A percentile compares a stretch with the other conserved stretches of the same genome.
These are phyloP conservation scores for Drosophila virilis DNA, from an alignment of 1,140 invertebrate genomes.

Conservation along the genomic window DNA sequence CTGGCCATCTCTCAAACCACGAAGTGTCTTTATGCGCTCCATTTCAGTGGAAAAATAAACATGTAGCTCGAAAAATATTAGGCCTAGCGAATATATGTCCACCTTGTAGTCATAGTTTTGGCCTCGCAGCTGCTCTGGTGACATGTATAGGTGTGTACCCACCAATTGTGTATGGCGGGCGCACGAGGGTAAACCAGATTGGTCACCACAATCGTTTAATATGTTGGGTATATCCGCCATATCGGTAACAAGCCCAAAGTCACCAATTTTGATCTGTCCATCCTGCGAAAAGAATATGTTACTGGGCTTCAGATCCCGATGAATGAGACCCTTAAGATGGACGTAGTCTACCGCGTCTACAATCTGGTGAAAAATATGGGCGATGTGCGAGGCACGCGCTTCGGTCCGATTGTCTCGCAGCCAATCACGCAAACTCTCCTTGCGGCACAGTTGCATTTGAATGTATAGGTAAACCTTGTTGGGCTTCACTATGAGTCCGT, in stretches of 20 bases:
- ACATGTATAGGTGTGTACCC: conserved; percentile 98
- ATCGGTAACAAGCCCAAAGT: conserved; percentile 97
- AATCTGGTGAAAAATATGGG: conserved; percentile 96
- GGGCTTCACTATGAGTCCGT: conserved; percentile 43
- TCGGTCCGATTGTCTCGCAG: conserved; percentile 86
- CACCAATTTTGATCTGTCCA: conserved; percentile 96
- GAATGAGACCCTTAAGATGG: conserved; percentile 95
- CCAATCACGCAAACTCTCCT: conserved; percentile 96
- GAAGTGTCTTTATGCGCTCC: conserved; percentile 90
- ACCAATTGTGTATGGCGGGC: conserved; percentile 86
- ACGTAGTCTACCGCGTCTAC: conserved; percentile 97
- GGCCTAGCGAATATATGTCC: conserved; percentile 97
- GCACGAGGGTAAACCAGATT: conserved; percentile 60
- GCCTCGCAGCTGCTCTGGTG: conserved; percentile 94
- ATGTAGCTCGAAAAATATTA: conserved; percentile 97
- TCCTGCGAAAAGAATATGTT: conserved; percentile 98
- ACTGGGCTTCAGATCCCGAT: conserved; percentile 97
- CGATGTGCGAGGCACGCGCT: conserved; percentile 84
- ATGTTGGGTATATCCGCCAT: conserved; percentile 88
- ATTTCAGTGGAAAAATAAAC: conserved; percentile 95
- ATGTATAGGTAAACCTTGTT: conserved; percentile 94
- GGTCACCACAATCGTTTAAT: conserved; percentile 73
- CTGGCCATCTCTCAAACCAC: conserved; percentile 87
- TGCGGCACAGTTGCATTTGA: conserved; percentile 97
- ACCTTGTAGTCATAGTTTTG: conserved; percentile 96